Percentiles rank a stretch among this genome's conserved stretches.
phyloP scores from a whole-genome alignment of 2,113 vertebrate species.

The Nerophis ophidion region DNA sequence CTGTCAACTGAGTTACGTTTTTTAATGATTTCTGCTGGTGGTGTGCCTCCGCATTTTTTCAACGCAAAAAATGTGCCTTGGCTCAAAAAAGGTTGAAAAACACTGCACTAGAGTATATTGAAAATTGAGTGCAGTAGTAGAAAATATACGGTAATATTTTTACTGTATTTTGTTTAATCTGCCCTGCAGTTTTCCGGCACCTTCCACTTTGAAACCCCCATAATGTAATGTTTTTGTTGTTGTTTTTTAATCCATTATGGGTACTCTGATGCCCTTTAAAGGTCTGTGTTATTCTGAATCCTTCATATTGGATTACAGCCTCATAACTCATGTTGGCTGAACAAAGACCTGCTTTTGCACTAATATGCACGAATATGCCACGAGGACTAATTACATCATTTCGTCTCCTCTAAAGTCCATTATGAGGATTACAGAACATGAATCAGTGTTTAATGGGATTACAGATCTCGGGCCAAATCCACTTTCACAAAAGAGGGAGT shows the following conservation, averaged over 20 bases:
- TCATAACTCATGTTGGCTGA: constrained; percentile 8
- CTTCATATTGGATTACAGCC: constrained; percentile 1
- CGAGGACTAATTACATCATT: constrained; percentile 23
- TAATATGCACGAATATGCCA: constrained; percentile 17
- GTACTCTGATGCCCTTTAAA: not conserved
- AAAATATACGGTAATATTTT: no score
- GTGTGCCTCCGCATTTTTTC: no score
- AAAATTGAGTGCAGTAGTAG: no score
- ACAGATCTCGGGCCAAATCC: constrained; percentile 22
- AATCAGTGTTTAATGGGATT: constrained; percentile 35
- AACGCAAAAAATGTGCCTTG: no score
- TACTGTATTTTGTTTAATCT: no score
- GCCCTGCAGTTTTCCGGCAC: no score
- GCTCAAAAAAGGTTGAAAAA: no score
- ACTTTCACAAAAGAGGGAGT: not conserved
- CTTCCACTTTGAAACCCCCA: no score
- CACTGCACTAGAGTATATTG: no score
- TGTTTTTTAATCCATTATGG: not conserved
- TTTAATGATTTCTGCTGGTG: no score
- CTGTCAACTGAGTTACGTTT: no score
- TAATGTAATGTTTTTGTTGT: no score
- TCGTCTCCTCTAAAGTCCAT: constrained; percentile 31
- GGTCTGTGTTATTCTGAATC: not conserved
- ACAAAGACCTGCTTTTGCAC: constrained; percentile 17
- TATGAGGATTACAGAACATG: constrained; percentile 24